Conservation (phyloP, 2,797 vertebrate genomes). For the Epinephelus coioides region DNA sequence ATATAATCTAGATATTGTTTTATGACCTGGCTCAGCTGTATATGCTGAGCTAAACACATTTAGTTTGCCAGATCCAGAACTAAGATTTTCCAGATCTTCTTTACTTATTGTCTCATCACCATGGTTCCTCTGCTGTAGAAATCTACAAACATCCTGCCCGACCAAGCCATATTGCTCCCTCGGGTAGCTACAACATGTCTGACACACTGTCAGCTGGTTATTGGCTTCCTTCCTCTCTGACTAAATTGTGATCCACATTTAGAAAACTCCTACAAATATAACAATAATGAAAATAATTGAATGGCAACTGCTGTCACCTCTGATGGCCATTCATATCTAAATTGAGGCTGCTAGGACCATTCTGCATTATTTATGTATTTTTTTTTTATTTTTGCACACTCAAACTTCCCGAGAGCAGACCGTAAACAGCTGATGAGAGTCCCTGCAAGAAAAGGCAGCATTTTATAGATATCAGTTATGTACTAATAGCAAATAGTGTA, state of each 20-base stretch:
- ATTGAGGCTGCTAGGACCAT: too few species aligned
- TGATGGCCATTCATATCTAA: neutral
- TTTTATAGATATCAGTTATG: neutral
- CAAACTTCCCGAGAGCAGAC: neutral
- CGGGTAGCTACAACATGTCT: constrained; percentile 55
- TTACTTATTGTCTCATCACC: too few species aligned
- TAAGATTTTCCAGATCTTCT: too few species aligned
- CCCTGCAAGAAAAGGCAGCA: neutral
- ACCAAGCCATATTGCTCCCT: too few species aligned
- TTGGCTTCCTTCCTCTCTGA: neutral
- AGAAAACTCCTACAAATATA: neutral
- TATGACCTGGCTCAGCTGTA: too few species aligned
- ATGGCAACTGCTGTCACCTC: neutral
- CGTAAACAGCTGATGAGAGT: neutral
- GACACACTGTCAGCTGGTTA: neutral
- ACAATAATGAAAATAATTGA: neutral
- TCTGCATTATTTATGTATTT: neutral
- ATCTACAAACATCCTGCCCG: too few species aligned
- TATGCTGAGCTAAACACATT: too few species aligned
- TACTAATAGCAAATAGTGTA: neutral
- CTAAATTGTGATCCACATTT: neutral
- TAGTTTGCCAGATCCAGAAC: too few species aligned
- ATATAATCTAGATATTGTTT: too few species aligned
- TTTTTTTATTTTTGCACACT: neutral
- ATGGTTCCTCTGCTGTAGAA: too few species aligned